Evolutionary conservation across 1,140 invertebrate genomes (phyloP), one percentile per base, ranked within the genome.

Genomic region (Drosophila funebris): DNA sequence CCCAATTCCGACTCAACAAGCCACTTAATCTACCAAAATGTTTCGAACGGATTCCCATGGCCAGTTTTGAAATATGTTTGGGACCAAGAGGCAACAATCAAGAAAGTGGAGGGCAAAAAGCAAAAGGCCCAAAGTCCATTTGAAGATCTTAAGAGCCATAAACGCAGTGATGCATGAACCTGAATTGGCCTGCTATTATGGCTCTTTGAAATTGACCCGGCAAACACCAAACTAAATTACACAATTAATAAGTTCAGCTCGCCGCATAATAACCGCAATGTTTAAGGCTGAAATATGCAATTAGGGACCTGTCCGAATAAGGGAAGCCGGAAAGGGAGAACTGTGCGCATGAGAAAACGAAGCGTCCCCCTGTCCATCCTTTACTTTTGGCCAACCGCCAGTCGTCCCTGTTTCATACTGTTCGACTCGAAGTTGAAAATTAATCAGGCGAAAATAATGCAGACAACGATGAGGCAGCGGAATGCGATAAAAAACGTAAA

Each of bases 401-500:
- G 54, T 24, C 37, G 22, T 39, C 33, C 27, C 37, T 29, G 18
- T 44, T 18, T 29, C 24, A 13, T 48, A 43, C 33, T 58, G 29
- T 27, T 70, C 64, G 66, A 79, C 54, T 79, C 20, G 16, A 57
- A 58, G 43, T 53, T 31, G 36, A 63, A 81, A 85, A 75, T 87
- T 87, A 85, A 85, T 85, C 81, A 85, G 82, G 81, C 81, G 82
- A 57, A 78, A 66, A 85, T 85, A 85, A 87, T 81, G 77, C 82
- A 87, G 53, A 37, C 67, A 46, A 63, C 44, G 80, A 71, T 85
- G 81, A 85, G 73, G 73, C 64, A 73, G 52, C 50, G 69, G 62
- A 85, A 85, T 78, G 70, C 66, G 82, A 87, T 85, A 85, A 87
- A 80, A 71, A 57, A 71, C 41, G 52, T 64, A 73, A 67, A 78